Evolutionary conservation across 2,888 invertebrate genomes (phyloP).

Genomic region (Drosophila paucipuncta): DNA sequence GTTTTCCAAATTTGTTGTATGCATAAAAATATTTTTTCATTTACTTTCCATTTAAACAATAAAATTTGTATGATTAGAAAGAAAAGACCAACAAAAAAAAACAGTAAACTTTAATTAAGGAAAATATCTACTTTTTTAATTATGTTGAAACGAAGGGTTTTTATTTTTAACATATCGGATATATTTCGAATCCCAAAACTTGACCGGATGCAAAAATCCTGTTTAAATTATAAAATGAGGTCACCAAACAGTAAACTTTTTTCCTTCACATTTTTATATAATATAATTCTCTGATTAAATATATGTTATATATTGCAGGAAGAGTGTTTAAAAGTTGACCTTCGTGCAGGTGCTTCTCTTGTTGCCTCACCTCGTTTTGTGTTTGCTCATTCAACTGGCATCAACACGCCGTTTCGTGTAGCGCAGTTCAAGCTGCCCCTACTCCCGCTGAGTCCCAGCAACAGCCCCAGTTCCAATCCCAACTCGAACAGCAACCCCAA

Average conservation of each 20-base stretch:
- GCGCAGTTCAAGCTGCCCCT: constrained; percentile 35
- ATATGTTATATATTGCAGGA: neutral
- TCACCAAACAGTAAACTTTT: neutral
- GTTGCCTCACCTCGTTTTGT: constrained; percentile 31
- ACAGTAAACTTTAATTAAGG: neutral
- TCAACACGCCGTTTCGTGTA: constrained; percentile 75
- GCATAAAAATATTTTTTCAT: neutral
- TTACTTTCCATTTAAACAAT: neutral
- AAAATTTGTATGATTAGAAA: neutral
- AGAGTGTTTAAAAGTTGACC: constrained; percentile 16
- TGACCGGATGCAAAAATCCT: neutral
- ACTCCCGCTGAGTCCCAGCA: neutral
- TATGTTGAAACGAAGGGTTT: neutral
- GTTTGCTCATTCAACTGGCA: constrained; percentile 75
- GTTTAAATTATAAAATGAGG: neutral
- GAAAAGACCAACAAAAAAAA: neutral
- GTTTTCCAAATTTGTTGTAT: neutral
- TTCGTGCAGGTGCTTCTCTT: neutral
- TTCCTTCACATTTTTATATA: neutral
- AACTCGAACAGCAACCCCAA: constrained; percentile 6
- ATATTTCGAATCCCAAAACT: neutral
- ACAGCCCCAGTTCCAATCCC: constrained; percentile 11
- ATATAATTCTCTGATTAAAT: neutral
- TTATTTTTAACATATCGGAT: neutral
- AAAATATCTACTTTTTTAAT: neutral